Base-by-base conservation (phyloP, 2,113 vertebrate species). In the Acrocephalus kingi region DNA sequence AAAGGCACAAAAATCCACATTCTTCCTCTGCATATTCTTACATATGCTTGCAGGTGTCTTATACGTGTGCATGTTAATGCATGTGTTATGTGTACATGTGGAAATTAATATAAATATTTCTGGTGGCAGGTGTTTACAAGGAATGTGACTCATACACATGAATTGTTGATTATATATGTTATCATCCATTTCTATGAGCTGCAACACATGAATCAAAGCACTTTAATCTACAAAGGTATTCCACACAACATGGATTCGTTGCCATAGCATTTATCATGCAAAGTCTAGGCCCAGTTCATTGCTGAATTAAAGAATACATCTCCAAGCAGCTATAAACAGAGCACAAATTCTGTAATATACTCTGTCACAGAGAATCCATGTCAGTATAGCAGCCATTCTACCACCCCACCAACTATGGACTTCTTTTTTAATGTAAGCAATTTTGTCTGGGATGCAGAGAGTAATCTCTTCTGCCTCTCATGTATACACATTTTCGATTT, bases 161-260 rank as follows among this genome's bases (percentile, higher is more conserved):
- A 91, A 89, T 68, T 80, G n/a, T 51, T 87, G 59, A 54, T 81
- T 92, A 73, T 39, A 18, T 45, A 45, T 37, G 71, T 74, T 94
- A 93, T 30, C 41, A 77, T 39, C 43, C 41, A 33, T 95, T 94
- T 95, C 7, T 94, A 82, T 72, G 75, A 87, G 78, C 52, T 80
- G 22, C 28, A 82, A n/a, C 2, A 35, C 66, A 84, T 68, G 91
- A 97, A 89, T 95, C 85, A 96, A 96, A 96, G 77, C 67, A 56
- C 28, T 75, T 84, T 89, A 62, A 95, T 89, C 91, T 95, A 51
- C 72, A 92, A 96, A 97, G 58, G 54, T 87, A 94, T 89, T 92
- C 41, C 31, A 46, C 43, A 63, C 35, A 79, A 61, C 46, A 84
- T 11, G 1, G n/a, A 33, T 79, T 56, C 17, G 62, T 97, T 96